phyloP scores from a whole-genome alignment of 2,888 invertebrate species.

The Drosophila picticornis region DNA sequence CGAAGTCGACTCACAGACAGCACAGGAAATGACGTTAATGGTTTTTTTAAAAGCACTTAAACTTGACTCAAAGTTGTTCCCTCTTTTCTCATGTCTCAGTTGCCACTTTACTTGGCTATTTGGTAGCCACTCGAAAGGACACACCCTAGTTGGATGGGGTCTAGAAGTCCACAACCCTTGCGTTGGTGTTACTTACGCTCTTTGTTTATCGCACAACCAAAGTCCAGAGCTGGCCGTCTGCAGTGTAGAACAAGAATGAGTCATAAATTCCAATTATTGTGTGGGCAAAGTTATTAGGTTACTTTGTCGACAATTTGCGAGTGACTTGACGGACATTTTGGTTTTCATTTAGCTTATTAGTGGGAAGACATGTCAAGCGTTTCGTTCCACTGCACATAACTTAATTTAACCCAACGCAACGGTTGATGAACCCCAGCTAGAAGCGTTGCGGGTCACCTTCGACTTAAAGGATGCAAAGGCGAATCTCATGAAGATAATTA shows the following conservation, averaged over 20 bases:
- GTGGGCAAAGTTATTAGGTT: conserved; percentile 76
- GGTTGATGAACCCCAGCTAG: conserved; percentile 54
- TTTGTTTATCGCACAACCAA: conserved; percentile 58
- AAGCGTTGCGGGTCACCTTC: conserved; percentile 38
- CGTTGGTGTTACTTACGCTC: conserved; percentile 58
- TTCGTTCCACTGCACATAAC: conserved; percentile 53
- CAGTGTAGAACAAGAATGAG: conserved; percentile 36
- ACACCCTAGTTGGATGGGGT: neutral
- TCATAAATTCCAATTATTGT: conserved; percentile 79
- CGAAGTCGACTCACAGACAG: conserved; percentile 41
- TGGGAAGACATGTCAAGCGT: conserved; percentile 63
- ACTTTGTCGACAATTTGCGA: conserved; percentile 61
- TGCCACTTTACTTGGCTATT: conserved; percentile 39
- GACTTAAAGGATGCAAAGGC: conserved; percentile 32
- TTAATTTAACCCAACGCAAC: conserved; percentile 51
- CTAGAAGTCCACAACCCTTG: conserved; percentile 59
- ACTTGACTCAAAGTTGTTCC: conserved; percentile 65
- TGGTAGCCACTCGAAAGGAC: conserved; percentile 17
- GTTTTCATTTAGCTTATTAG: conserved; percentile 65
- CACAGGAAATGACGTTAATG: conserved; percentile 75
- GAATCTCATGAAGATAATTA: conserved; percentile 76
- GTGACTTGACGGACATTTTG: conserved; percentile 63
- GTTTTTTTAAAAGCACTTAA: conserved; percentile 80
- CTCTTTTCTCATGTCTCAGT: conserved; percentile 1
- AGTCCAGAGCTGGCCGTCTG: neutral